phyloP scores from a whole-genome alignment of 2,113 vertebrate genomes.

The Merops nubicus region DNA sequence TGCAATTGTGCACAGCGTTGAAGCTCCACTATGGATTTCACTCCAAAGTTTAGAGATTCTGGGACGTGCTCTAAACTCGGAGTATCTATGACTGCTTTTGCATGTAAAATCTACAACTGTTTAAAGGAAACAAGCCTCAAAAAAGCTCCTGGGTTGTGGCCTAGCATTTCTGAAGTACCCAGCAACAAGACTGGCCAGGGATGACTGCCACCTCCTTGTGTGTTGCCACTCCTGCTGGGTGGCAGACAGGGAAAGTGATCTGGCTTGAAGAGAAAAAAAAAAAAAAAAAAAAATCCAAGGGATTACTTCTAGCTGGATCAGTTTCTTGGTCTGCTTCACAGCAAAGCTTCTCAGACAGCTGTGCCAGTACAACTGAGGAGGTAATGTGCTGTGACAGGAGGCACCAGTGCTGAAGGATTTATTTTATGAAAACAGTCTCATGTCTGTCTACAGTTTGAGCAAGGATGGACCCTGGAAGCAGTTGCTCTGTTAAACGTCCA shows the following conservation, averaged over 20 bases:
- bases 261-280: background rate
- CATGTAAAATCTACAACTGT: background rate
- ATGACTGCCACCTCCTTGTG: rapidly evolving
- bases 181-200: background rate
- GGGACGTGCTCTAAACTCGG: background rate
- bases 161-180: background rate
- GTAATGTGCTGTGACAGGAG: constrained; percentile 18
- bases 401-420: background rate
- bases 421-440: background rate
- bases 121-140: background rate
- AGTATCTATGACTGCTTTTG: background rate
- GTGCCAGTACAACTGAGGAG: background rate
- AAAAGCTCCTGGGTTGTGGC: background rate
- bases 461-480: background rate
- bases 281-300: background rate
- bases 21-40: background rate
- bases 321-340: background rate
- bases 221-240: background rate
- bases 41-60: background rate
- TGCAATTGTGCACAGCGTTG: background rate
- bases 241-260: background rate
- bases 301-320: constrained; percentile 2
- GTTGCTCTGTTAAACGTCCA: background rate
- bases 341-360: background rate
- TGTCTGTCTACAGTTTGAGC: background rate